Evolutionary conservation across 2,113 vertebrate genomes (phyloP), one percentile per base, ranked within the genome.

Genomic region (Aix galericulata): DNA sequence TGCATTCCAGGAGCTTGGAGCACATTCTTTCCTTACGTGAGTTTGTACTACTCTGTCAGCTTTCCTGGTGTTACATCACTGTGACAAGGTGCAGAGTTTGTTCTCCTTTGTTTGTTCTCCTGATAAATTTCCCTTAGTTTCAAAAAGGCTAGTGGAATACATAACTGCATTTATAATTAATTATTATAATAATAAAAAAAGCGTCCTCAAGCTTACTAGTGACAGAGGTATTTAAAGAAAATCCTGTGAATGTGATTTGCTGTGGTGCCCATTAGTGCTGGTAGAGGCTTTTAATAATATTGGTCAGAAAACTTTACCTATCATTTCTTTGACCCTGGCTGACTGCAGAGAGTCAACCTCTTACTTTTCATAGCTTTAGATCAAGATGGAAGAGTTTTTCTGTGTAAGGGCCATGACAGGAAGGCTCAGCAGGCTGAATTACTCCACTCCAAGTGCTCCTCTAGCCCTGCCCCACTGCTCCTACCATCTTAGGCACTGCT

Each of bases 101-200:
- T 81, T 92, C n/a, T 76, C 12, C 38, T 93, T 71, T 75, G n/a
- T 42, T 95, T 59, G 11, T 81, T 92, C n/a, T 76, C 12, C 38
- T 90, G 69, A n/a, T 88, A 78, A 86, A 86, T 90, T 79, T 86
- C 60, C 60, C 81, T 94, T 83, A n/a, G 60, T 86, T 95, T 93
- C 77, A 91, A 32, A 82, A 95, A 91, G 71, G n/a, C 46, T 75
- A 64, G 48, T 93, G 42, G 86, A 90, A 86, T 92, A 81, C 32
- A 26, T 94, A 86, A 86, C 22, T 82, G 26, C 38, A 64, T 95
- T 90, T 90, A 11, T 92, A 72, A 84, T 92, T 94, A 40, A 40
- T 40, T 40, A 40, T 40, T 40, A 40, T 40, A 40, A 40, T 40
- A 40, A 40, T n/a, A 36, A 40, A 40, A 40, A 40, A 40, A 40